Base-by-base conservation (phyloP, 2,113 vertebrate species). In the Hiodon alosoides region DNA sequence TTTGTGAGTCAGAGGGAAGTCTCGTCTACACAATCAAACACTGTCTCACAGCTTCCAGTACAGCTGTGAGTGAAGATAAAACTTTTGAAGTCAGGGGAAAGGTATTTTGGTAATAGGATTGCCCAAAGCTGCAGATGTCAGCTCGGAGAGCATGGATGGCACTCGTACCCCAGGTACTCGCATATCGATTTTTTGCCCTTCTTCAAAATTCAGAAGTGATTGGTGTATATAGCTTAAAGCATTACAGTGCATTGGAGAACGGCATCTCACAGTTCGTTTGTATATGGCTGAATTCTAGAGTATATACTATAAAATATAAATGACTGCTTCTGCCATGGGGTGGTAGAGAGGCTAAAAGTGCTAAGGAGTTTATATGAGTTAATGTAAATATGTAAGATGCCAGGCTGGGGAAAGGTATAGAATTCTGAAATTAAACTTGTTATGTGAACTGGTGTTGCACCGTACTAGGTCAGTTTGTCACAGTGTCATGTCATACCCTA, bases 51-150 rank as follows among this genome's bases (percentile, higher is more conserved):
- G 73, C 65, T 46, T 55, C 17, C 61, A 2, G 46, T 14, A 14
- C 73, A 75, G 61, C 73, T 75, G 73, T 14, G 7, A 46, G n/a
- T 52, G 55, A 55, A 75, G 73, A 75, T 75, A 68, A 67, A n/a
- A 68, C 65, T 66, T 67, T 6, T 58, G 73, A 68, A 68, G 73
- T 60, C 2, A 60, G 14, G 48, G 70, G 13, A 58, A 31, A 67
- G 65, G 47, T 68, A 59, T 68, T 59, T 52, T 47, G 9, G 65
- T 75, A 75, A 75, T 68, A 59, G 73, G 73, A 75, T 68, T 75
- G 73, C 73, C 73, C 51, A 17, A 16, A 75, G 73, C 73, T 69
- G 66, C 13, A 60, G 66, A 17, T 69, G 54, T 69, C 73, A 68
- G 54, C 46, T 4, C 48, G 9, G 66, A 59, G 73, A 54, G 54